Conservation (phyloP, 2,888 invertebrate species). For the Drosophila sordidula region DNA sequence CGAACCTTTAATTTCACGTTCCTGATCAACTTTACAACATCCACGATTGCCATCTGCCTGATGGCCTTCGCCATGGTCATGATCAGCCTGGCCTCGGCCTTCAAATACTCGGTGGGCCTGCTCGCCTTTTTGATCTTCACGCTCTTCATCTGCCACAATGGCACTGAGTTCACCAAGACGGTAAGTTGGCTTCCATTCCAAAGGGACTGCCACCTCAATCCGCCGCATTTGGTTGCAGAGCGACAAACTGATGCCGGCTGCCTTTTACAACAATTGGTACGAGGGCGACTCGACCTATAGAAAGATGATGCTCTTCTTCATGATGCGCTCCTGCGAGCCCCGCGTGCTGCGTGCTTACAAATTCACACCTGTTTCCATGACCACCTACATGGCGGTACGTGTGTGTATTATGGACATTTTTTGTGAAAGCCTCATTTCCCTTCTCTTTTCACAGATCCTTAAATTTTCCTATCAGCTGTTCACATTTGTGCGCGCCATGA, state of each 20-base stretch:
- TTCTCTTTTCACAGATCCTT: slow-evolving; percentile 58
- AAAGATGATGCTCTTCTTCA: slow-evolving; percentile 75
- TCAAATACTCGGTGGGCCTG: slow-evolving; percentile 72
- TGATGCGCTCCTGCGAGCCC: slow-evolving; percentile 69
- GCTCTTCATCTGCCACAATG: slow-evolving; percentile 75
- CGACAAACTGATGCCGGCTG: slow-evolving; percentile 68
- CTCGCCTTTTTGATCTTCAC: slow-evolving; percentile 72
- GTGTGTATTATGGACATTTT: neutral
- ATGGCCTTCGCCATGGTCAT: slow-evolving; percentile 76
- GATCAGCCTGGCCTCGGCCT: slow-evolving; percentile 55
- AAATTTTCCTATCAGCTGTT: slow-evolving; percentile 77
- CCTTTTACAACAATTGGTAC: slow-evolving; percentile 82
- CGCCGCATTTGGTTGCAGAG: slow-evolving; percentile 42
- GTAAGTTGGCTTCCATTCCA: slow-evolving; percentile 46
- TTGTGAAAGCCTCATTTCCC: neutral
- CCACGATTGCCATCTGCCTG: slow-evolving; percentile 80
- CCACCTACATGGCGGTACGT: slow-evolving; percentile 79
- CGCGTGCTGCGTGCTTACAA: slow-evolving; percentile 70
- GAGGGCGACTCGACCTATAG: slow-evolving; percentile 76
- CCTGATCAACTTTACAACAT: slow-evolving; percentile 70
- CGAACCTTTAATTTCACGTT: slow-evolving; percentile 74
- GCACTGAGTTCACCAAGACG: slow-evolving; percentile 68
- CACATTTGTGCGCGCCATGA: slow-evolving; percentile 64
- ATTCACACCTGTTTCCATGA: slow-evolving; percentile 76
- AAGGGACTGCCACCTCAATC: too few species aligned